These are phyloP conservation scores for Lethocerus indicus DNA, from an alignment of 1,140 invertebrate genomes.

Conservation along the genomic window DNA sequence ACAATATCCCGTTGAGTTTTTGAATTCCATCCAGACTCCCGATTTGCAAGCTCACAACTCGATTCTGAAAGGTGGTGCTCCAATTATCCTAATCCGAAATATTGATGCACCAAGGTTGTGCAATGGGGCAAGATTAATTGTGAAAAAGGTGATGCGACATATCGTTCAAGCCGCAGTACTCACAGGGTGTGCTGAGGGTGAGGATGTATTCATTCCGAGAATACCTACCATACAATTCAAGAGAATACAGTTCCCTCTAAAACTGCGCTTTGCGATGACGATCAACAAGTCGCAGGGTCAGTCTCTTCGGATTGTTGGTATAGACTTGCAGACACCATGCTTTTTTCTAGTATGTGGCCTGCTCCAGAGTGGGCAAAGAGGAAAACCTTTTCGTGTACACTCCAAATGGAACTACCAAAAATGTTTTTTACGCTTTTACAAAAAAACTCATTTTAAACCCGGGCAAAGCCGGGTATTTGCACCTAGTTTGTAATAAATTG, in stretches of 20 bases:
- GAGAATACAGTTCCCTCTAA: conserved; percentile 25
- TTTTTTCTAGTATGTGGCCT: conserved; percentile 23
- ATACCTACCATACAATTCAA: conserved; percentile 13
- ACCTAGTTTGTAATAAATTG: no score
- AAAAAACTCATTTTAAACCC: no score
- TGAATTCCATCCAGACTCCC: conserved; percentile 22
- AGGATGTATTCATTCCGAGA: conserved; percentile 15
- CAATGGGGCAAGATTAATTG: conserved; percentile 23
- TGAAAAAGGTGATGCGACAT: conserved; percentile 22
- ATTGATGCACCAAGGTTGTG: conserved; percentile 25
- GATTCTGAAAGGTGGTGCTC: conserved; percentile 21
- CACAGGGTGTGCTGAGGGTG: conserved; percentile 22
- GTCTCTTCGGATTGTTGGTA: no score
- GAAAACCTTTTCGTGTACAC: conserved; percentile 6
- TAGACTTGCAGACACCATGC: conserved; percentile 16
- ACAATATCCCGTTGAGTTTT: conserved; percentile 24
- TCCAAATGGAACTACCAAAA: conserved; percentile 10
- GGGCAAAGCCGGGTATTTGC: no score
- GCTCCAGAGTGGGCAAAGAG: conserved; percentile 8
- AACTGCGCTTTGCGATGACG: conserved; percentile 26
- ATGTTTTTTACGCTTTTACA: conserved; percentile 13
- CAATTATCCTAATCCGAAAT: conserved; percentile 28
- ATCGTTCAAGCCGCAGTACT: conserved; percentile 23
- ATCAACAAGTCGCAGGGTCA: conserved; percentile 38
- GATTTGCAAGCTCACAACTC: conserved; percentile 22